Percentiles rank a stretch among this genome's conserved stretches.
Conservation (phyloP, 37 sponge, comb jelly and placozoan genomes). For the Crambe crambe region DNA sequence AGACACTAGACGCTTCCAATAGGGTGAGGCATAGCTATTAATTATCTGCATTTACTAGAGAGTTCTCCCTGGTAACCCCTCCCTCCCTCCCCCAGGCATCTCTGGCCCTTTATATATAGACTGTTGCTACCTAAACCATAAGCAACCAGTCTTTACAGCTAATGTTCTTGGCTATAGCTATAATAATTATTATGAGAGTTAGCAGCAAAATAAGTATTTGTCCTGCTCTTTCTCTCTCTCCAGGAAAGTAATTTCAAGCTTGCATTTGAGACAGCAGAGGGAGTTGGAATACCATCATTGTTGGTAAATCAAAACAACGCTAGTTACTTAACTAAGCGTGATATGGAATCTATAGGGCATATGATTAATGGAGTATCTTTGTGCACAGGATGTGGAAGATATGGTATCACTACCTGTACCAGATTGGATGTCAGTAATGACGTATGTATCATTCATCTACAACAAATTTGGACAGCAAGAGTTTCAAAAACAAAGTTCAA, state of each 20-base stretch:
- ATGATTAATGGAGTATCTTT: neutral
- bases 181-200: no score
- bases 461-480: slow-evolving; percentile 28
- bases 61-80: neutral
- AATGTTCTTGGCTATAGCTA: no score
- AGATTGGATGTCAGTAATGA: slow-evolving; percentile 94
- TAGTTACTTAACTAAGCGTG: neutral
- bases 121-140: neutral
- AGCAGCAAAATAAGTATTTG: no score
- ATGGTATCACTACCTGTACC: slow-evolving; percentile 77
- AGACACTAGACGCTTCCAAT: slow-evolving; percentile 45
- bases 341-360: neutral
- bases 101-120: neutral
- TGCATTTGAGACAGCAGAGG: slow-evolving; percentile 70
- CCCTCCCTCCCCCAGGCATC: neutral
- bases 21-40: slow-evolving; percentile 68
- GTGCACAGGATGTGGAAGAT: slow-evolving; percentile 78
- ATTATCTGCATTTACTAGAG: neutral
- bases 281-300: slow-evolving; percentile 60
- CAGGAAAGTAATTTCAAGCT: slow-evolving; percentile 64
- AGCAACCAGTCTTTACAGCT: neutral
- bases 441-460: slow-evolving; percentile 79
- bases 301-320: slow-evolving; percentile 32
- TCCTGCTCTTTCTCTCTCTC: neutral
- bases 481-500: neutral